Base-by-base conservation (phyloP, 2,113 vertebrate genomes). In the Epinephelus moara region DNA sequence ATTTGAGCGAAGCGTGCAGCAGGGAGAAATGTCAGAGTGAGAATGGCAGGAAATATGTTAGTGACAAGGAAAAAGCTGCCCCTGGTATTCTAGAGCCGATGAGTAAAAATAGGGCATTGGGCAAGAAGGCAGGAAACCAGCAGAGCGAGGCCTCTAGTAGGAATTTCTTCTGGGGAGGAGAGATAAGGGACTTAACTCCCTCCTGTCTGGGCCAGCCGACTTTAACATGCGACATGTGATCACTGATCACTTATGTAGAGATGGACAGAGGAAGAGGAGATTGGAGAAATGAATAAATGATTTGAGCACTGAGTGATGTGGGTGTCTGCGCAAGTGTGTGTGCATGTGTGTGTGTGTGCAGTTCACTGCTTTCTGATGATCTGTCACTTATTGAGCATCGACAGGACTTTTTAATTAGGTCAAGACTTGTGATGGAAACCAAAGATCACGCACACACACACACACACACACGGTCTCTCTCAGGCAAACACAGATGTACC, bases 21-120 rank as follows among this genome's bases (percentile, higher is more conserved):
- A 77, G 74, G 72, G 89, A 91, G 94, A 95, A 93, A 94, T 94
- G 92, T 95, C 93, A 95, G 84, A 94, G 91, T 87, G 94, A 95
- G 95, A 96, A 96, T 96, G 91, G 93, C 95, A 96, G 96, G 96
- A 96, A 96, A 93, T 92, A 92, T 94, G 95, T 94, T 92, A 94
- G 94, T 95, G 94, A 94, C 94, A 94, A 97, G 97, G 97, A 97
- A 98, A 97, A 97, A 96, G 97, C 97, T 97, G 97, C 96, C 96
- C 94, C 90, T 96, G 95, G 95, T 96, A 94, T 94, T 95, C 95
- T 96, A 94, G 92, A 96, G 94, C 94, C 82, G 85, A 95, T 89
- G 95, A 95, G 97, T 97, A 97, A 96, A 97, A 97, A 98, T 98
- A 97, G 97, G 97, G 96, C 96, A 97, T 93, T 95, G 96, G 96